A percentile compares a stretch with the other conserved stretches of the same genome.
Conservation (phyloP, 2,113 vertebrate species). For the Ancistrus triradiatus region DNA sequence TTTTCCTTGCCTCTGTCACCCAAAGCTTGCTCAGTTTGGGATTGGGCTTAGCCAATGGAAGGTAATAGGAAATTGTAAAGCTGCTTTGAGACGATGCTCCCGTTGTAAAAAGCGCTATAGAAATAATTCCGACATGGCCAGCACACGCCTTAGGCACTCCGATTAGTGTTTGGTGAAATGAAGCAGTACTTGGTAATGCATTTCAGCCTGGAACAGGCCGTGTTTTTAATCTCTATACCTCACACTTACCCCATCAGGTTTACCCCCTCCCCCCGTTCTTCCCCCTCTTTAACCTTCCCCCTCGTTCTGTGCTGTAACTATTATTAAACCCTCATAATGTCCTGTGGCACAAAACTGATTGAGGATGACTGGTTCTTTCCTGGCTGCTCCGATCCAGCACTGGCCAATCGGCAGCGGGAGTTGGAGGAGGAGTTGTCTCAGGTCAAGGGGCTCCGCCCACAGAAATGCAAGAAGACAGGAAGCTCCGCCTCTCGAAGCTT, state of each 20-base stretch:
- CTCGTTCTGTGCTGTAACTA: constrained; percentile 43
- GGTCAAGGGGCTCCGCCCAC: constrained; percentile 65
- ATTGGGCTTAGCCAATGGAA: too few species aligned
- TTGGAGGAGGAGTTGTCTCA: constrained; percentile 89
- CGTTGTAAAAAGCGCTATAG: too few species aligned
- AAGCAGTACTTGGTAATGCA: too few species aligned
- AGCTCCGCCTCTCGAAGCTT: constrained; percentile 67
- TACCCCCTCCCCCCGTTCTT: background rate
- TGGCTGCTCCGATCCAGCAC: constrained; percentile 95
- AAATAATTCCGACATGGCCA: too few species aligned
- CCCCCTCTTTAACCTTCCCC: constrained; percentile 13
- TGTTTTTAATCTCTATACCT: background rate
- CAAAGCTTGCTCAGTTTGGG: too few species aligned
- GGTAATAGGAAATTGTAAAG: too few species aligned
- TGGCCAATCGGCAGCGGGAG: constrained; percentile 89
- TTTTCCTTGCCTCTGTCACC: too few species aligned
- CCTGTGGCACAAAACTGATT: constrained; percentile 99
- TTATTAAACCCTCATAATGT: constrained; percentile 39
- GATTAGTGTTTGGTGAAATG: too few species aligned
- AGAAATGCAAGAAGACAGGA: constrained; percentile 65
- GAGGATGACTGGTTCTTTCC: constrained; percentile 99
- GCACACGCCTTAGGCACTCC: too few species aligned
- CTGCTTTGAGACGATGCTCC: too few species aligned
- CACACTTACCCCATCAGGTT: background rate
- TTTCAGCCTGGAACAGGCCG: too few species aligned